A percentile compares a stretch with the other conserved stretches of the same genome.
Evolutionary conservation across 2,888 invertebrate genomes (phyloP).

Genomic region (Ophraella communa): DNA sequence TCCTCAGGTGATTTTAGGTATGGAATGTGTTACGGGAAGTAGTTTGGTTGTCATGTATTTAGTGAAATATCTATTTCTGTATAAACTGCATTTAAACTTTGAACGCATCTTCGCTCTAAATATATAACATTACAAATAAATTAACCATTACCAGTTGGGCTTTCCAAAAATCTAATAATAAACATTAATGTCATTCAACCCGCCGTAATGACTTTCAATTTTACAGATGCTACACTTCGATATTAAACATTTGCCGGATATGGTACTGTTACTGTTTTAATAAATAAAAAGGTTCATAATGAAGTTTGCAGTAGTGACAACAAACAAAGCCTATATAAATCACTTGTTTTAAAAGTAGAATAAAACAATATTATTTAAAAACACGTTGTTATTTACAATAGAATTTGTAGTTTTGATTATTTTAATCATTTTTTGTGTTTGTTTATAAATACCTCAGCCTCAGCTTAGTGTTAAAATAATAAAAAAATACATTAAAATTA

Average conservation of each 20-base stretch:
- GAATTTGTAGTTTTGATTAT: too few relatives aligned
- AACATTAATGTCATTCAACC: constrained; percentile 11
- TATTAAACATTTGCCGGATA: not conserved
- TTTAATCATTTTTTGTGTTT: too few relatives aligned
- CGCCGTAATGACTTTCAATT: not conserved
- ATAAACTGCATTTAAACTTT: not conserved
- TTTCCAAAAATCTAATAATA: constrained; percentile 8
- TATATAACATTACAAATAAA: constrained; percentile 4
- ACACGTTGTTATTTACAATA: too few relatives aligned
- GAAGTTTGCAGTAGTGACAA: too few relatives aligned
- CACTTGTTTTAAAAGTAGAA: too few relatives aligned
- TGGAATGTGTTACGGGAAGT: not conserved
- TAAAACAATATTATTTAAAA: too few relatives aligned
- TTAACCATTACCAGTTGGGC: not conserved
- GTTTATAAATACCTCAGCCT: too few relatives aligned
- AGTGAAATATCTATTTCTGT: constrained; percentile 1
- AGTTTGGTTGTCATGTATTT: not conserved
- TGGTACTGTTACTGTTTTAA: not conserved
- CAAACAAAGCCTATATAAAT: too few relatives aligned
- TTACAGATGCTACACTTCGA: not conserved
- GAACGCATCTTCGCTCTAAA: not conserved
- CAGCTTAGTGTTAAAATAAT: too few relatives aligned
- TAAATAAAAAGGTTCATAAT: too few relatives aligned
- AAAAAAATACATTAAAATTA: too few relatives aligned
- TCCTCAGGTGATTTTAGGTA: not conserved